A percentile compares a stretch with the other conserved stretches of the same genome.
phyloP scores from a whole-genome alignment of 2,113 vertebrate genomes.

The Pelodiscus sinensis region DNA sequence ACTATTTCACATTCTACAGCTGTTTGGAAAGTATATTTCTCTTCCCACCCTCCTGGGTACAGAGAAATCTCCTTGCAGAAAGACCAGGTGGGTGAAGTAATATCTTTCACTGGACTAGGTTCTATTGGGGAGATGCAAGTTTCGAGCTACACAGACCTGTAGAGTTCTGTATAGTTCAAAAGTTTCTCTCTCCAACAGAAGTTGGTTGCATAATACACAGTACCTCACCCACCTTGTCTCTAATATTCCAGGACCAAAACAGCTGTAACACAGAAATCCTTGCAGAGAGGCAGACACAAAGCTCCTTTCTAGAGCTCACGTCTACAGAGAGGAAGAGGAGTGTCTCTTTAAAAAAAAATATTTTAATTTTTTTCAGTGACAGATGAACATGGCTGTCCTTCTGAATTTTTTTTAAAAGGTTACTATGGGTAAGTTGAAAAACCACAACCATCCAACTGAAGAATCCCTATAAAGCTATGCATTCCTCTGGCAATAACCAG shows the following conservation, averaged over 20 bases:
- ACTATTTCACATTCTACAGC: neutral
- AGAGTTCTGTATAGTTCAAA: neutral
- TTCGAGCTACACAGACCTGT: too few species aligned
- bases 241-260: neutral
- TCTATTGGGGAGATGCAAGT: too few species aligned
- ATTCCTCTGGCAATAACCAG: neutral
- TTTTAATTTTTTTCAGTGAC: too few species aligned
- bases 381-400: too few species aligned
- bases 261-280: neutral
- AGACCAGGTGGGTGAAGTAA: neutral
- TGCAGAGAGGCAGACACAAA: neutral
- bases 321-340: neutral
- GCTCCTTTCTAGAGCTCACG: neutral
- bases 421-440: neutral
- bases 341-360: too few species aligned
- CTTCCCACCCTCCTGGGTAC: neutral
- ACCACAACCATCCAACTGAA: neutral
- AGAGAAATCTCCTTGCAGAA: neutral
- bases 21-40: neutral
- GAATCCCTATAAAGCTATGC: neutral
- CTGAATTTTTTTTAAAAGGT: neutral
- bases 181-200: neutral
- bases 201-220: neutral
- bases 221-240: neutral
- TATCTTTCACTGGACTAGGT: neutral